phyloP scores from a whole-genome alignment of 2,797 vertebrate genomes.

The Salarias fasciatus region DNA sequence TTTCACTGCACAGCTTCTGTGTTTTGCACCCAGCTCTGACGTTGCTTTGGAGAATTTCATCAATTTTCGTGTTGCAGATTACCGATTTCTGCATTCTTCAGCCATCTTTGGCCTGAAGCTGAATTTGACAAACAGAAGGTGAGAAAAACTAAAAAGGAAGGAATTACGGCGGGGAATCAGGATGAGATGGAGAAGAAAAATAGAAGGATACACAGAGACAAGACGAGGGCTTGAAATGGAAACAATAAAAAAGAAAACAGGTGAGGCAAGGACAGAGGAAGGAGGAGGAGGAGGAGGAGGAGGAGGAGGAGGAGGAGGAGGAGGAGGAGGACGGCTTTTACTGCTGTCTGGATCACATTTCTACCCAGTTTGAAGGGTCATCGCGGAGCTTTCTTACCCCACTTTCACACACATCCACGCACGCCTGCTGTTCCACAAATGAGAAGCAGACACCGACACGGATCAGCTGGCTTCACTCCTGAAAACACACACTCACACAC shows the following conservation, averaged over 20 bases:
- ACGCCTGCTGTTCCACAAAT: neutral
- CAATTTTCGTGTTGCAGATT: no score
- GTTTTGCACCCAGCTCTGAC: no score
- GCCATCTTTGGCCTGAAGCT: slow-evolving; percentile 55
- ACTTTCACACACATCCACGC: slow-evolving; percentile 19
- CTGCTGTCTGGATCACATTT: slow-evolving; percentile 70
- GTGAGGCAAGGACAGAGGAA: neutral
- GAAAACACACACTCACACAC: no score
- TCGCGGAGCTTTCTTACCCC: slow-evolving; percentile 47
- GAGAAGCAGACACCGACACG: slow-evolving; percentile 13
- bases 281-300: slow-evolving; percentile 16
- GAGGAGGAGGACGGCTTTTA: slow-evolving; percentile 41
- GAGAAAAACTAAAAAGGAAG: no score
- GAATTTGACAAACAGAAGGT: slow-evolving; percentile 37
- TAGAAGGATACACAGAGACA: no score
- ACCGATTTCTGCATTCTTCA: no score
- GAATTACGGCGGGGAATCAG: no score
- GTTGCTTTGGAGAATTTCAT: no score
- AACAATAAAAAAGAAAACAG: slow-evolving; percentile 1
- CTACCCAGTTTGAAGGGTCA: slow-evolving; percentile 64
- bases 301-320: neutral
- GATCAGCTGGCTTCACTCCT: no score
- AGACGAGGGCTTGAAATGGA: neutral
- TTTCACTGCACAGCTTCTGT: no score
- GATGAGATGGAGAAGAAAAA: slow-evolving; percentile 6